Evolutionary conservation across 2,113 vertebrate genomes (phyloP).

Genomic region (Syrmaticus mikado): DNA sequence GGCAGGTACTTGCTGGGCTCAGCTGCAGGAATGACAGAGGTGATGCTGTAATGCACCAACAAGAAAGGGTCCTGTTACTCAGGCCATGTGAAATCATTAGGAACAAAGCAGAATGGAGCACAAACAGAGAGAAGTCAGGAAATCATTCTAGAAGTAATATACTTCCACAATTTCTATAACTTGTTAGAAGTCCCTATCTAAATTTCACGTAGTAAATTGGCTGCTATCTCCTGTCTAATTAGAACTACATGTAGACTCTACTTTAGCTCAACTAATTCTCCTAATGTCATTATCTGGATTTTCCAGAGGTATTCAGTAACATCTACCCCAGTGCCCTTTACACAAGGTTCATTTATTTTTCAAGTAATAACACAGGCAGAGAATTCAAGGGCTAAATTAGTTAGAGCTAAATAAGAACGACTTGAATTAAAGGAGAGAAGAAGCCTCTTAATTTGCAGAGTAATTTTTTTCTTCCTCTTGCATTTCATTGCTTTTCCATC

Average conservation of each 20-base stretch:
- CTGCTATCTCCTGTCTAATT: slow-evolving; percentile 49
- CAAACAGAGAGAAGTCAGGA: neutral
- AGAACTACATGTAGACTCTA: slow-evolving; percentile 7
- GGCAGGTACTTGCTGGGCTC: neutral
- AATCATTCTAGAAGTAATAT: neutral
- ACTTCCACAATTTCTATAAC: neutral
- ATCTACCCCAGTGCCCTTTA: slow-evolving; percentile 3
- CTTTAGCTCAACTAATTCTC: slow-evolving; percentile 34
- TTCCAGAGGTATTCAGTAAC: slow-evolving; percentile 1
- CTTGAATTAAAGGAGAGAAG: neutral
- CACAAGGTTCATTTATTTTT: slow-evolving; percentile 1
- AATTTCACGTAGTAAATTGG: slow-evolving; percentile 4
- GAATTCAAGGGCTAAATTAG: slow-evolving; percentile 1
- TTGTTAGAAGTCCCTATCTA: neutral
- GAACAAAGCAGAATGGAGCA: neutral
- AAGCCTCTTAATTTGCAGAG: slow-evolving; percentile 4
- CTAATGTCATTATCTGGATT: neutral
- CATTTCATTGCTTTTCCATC: slow-evolving; percentile 25
- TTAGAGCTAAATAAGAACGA: slow-evolving; percentile 7
- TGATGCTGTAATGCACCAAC: neutral
- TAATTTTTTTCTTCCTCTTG: neutral
- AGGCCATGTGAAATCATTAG: fast-evolving
- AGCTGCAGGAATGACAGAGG: neutral
- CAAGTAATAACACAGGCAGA: neutral
- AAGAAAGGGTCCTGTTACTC: neutral